phyloP scores from a whole-genome alignment of 1,140 invertebrate genomes.

The Odontomachus brunneus region DNA sequence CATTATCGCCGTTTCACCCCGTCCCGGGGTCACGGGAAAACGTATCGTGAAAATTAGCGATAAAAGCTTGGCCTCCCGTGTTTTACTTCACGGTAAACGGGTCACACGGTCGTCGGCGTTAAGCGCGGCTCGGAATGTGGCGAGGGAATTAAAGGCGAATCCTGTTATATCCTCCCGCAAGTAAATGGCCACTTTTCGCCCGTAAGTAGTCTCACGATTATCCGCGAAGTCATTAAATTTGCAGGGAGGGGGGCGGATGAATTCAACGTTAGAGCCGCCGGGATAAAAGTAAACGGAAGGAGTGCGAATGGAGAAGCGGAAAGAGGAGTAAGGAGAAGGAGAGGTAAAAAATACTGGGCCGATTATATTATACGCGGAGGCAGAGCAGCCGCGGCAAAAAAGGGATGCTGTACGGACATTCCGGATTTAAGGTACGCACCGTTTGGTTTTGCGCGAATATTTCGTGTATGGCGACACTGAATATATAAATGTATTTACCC shows the following conservation, averaged over 20 bases:
- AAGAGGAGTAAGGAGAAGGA: background rate
- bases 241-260: slow-evolving; percentile 5
- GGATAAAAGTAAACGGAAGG: slow-evolving; percentile 35
- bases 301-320: background rate
- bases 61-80: slow-evolving; percentile 25
- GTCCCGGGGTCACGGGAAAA: background rate
- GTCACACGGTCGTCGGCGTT: slow-evolving; percentile 57
- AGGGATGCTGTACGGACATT: background rate
- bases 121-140: slow-evolving; percentile 56
- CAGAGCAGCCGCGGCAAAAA: slow-evolving; percentile 1
- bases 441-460: background rate
- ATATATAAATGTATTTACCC: background rate
- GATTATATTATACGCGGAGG: slow-evolving; percentile 25
- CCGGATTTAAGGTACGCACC: slow-evolving; percentile 15
- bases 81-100: slow-evolving; percentile 45
- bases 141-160: slow-evolving; percentile 62
- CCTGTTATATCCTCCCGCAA: slow-evolving; percentile 62
- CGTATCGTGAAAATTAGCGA: slow-evolving; percentile 47
- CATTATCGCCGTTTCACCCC: slow-evolving; percentile 26
- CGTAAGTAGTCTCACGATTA: slow-evolving; percentile 61
- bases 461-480: background rate
- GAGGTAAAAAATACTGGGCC: slow-evolving; percentile 35
- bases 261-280: slow-evolving; percentile 37
- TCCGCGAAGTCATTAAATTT: slow-evolving; percentile 61
- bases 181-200: slow-evolving; percentile 63